phyloP scores from a whole-genome alignment of 2,888 invertebrate species.

The Drosophila incognita region DNA sequence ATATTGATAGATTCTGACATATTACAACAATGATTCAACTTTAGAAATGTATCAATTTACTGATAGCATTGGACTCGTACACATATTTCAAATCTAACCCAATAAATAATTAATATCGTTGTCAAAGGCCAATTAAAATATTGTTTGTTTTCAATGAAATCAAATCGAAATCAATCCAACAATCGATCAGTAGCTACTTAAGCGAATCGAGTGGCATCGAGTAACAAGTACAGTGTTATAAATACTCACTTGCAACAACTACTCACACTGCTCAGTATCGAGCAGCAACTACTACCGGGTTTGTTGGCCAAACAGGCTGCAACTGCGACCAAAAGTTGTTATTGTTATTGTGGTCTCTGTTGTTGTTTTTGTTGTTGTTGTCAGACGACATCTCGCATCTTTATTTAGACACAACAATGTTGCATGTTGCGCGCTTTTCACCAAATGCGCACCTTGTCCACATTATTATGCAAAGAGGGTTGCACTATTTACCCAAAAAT shows the following conservation, averaged over 20 bases:
- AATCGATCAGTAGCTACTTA: constrained; percentile 16
- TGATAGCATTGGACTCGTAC: background rate
- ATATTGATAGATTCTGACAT: background rate
- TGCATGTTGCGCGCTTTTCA: constrained; percentile 79
- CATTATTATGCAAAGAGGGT: constrained; percentile 85
- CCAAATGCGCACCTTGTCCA: constrained; percentile 78
- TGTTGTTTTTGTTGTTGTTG: constrained; percentile 32
- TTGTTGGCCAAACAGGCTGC: constrained; percentile 44
- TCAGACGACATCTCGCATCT: constrained; percentile 68
- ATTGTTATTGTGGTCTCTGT: constrained; percentile 22
- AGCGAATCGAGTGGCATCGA: constrained; percentile 14
- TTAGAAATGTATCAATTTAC: background rate
- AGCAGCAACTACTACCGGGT: constrained; percentile 69
- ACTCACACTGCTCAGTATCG: background rate
- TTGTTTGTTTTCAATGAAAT: background rate
- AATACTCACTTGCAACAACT: constrained; percentile 3
- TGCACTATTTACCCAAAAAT: constrained; percentile 85
- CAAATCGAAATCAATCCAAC: background rate
- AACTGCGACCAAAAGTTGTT: constrained; percentile 49
- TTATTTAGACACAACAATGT: constrained; percentile 80
- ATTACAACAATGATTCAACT: background rate
- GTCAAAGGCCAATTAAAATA: background rate
- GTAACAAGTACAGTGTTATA: constrained; percentile 9
- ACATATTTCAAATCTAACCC: background rate
- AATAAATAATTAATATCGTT: constrained; percentile 1